Conservation (phyloP, 2,888 invertebrate genomes). For the Argynnis bischoffii region DNA sequence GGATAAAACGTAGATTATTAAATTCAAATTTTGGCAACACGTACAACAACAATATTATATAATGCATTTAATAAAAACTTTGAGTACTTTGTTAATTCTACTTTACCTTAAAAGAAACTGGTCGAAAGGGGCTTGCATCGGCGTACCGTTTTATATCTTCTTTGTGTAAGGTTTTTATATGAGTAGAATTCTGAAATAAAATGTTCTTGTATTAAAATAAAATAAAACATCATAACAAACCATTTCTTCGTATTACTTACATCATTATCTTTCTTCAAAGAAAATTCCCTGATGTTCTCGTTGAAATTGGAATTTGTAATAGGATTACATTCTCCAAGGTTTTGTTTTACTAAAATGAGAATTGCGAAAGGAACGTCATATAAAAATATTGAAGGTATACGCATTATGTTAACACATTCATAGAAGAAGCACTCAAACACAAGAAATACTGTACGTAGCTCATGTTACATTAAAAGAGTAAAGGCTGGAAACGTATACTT, state of each 20-base stretch:
- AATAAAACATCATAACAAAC: constrained; percentile 24
- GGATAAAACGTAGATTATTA: neutral
- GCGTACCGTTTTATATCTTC: constrained; percentile 55
- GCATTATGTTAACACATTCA: constrained; percentile 36
- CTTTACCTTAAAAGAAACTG: constrained; percentile 61
- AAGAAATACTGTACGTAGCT: constrained; percentile 41
- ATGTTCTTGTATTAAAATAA: constrained; percentile 20
- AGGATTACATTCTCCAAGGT: constrained; percentile 43
- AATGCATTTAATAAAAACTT: no score
- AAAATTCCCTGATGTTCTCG: constrained; percentile 61
- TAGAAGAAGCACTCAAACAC: constrained; percentile 37
- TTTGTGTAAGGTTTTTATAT: constrained; percentile 65
- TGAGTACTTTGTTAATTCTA: neutral
- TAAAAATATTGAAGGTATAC: constrained; percentile 24
- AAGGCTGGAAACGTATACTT: constrained; percentile 53
- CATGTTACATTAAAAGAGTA: constrained; percentile 49
- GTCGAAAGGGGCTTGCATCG: constrained; percentile 52
- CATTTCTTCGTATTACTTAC: constrained; percentile 52
- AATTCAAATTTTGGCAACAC: no score
- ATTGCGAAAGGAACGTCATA: constrained; percentile 34
- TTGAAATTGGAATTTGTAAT: constrained; percentile 59
- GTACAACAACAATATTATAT: no score
- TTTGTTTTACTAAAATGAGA: constrained; percentile 32
- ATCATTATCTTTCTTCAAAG: constrained; percentile 49
- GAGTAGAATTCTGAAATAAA: constrained; percentile 61